Percentiles rank a stretch among this genome's conserved stretches.
phyloP scores from a whole-genome alignment of 2,113 vertebrate genomes.

The Platycercus adscitus region DNA sequence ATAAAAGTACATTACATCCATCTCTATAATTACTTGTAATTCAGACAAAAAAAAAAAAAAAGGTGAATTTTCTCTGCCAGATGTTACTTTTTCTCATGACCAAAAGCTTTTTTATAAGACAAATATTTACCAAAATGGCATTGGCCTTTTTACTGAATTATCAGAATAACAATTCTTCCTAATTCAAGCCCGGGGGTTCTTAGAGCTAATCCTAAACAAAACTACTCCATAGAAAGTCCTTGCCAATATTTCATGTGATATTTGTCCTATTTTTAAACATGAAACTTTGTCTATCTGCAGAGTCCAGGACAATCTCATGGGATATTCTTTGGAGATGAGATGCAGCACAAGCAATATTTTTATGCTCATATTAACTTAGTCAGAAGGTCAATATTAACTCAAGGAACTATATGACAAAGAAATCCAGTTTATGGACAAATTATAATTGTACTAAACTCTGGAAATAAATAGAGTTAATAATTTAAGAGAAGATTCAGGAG shows the following conservation, averaged over 20 bases:
- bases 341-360: background rate
- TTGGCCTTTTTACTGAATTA: background rate
- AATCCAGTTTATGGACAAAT: background rate
- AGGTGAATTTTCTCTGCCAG: background rate
- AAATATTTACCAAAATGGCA: conserved; percentile 39
- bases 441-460: background rate
- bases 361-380: conserved; percentile 21
- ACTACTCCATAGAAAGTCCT: background rate
- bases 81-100: background rate
- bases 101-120: background rate
- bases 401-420: background rate
- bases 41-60: background rate
- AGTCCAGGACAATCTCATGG: background rate
- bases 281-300: background rate
- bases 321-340: background rate
- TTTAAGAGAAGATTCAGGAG: background rate
- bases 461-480: background rate
- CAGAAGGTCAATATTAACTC: conserved; percentile 47
- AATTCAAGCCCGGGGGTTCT: background rate
- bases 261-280: conserved; percentile 35
- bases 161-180: conserved; percentile 6
- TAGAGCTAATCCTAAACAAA: conserved; percentile 1
- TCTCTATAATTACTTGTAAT: background rate
- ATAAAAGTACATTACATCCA: background rate
- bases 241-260: conserved; percentile 27